Conservation (phyloP, 1,140 invertebrate genomes). For the Drosophila santomea region DNA sequence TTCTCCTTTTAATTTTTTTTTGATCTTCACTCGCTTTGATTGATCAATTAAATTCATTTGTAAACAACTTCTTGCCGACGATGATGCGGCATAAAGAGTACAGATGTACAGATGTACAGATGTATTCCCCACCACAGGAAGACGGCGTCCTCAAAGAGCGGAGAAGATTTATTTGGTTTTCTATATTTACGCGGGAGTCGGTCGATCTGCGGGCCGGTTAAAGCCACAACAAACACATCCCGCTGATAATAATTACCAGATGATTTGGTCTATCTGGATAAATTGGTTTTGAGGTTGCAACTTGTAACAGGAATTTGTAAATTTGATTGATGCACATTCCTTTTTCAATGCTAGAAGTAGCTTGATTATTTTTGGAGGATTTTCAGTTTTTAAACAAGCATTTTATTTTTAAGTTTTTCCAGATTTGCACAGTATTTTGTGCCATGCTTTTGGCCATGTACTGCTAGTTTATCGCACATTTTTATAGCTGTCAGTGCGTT, state of each 20-base stretch:
- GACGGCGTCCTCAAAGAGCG: slow-evolving; percentile 48
- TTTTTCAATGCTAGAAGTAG: neutral
- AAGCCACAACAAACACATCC: slow-evolving; percentile 36
- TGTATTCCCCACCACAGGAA: slow-evolving; percentile 21
- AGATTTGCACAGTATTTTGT: neutral
- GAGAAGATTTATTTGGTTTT: slow-evolving; percentile 47
- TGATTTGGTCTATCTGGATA: slow-evolving; percentile 18
- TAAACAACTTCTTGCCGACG: slow-evolving; percentile 68
- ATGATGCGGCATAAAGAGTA: slow-evolving; percentile 46
- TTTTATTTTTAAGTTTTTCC: neutral
- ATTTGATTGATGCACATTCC: neutral
- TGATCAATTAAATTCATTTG: slow-evolving; percentile 84
- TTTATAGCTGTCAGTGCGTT: slow-evolving; percentile 77
- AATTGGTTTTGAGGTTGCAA: slow-evolving; percentile 9
- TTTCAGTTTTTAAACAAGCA: neutral
- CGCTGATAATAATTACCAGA: slow-evolving; percentile 50
- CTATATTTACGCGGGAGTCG: slow-evolving; percentile 39
- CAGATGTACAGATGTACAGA: slow-evolving; percentile 18
- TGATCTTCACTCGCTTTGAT: slow-evolving; percentile 82
- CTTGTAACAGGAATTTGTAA: slow-evolving; percentile 1
- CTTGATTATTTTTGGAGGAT: neutral
- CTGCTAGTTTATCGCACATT: slow-evolving; percentile 55
- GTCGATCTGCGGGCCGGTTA: slow-evolving; percentile 11
- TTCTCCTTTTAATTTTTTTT: slow-evolving; percentile 53
- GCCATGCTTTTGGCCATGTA: slow-evolving; percentile 43